A percentile compares a stretch with the other conserved stretches of the same genome.
These are phyloP conservation scores for Salpingus planirostris DNA, from an alignment of 2,888 invertebrate genomes.

Conservation along the genomic window DNA sequence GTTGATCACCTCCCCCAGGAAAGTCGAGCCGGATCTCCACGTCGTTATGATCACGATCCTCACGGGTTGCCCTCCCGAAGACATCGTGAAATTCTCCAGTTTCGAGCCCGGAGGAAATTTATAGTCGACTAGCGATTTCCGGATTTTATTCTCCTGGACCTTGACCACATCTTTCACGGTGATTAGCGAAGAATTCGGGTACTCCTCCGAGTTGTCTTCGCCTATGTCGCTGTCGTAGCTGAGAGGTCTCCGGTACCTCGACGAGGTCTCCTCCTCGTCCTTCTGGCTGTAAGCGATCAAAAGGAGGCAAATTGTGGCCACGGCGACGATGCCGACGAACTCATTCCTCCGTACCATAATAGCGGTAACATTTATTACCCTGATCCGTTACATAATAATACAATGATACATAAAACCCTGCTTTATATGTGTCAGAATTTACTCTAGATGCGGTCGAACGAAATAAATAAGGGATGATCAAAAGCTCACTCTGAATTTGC, in stretches of 20 bases:
- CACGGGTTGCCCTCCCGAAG: constrained; percentile 62
- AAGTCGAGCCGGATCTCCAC: constrained; percentile 87
- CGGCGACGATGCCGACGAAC: constrained; percentile 21
- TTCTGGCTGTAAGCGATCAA: constrained; percentile 25
- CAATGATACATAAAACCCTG: too few species aligned
- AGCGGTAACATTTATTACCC: too few species aligned
- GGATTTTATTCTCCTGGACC: constrained; percentile 47
- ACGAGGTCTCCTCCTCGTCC: constrained; percentile 11
- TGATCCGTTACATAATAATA: too few species aligned
- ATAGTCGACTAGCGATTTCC: constrained; percentile 52
- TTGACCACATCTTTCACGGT: constrained; percentile 50
- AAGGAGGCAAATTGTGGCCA: constrained; percentile 23
- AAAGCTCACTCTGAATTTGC: too few species aligned
- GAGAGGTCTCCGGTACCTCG: constrained; percentile 1
- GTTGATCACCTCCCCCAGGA: constrained; percentile 76
- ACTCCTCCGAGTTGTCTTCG: constrained; percentile 2
- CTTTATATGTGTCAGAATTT: too few species aligned
- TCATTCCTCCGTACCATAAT: constrained; percentile 28
- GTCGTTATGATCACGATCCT: constrained; percentile 76
- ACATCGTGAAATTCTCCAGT: constrained; percentile 59
- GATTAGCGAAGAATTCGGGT: constrained; percentile 5
- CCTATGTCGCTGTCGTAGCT: constrained; percentile 2
- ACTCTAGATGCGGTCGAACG: too few species aligned
- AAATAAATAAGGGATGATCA: too few species aligned
- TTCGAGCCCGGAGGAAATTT: constrained; percentile 52